phyloP scores from a whole-genome alignment of 2,113 vertebrate species.

The Cynocephalus volans region DNA sequence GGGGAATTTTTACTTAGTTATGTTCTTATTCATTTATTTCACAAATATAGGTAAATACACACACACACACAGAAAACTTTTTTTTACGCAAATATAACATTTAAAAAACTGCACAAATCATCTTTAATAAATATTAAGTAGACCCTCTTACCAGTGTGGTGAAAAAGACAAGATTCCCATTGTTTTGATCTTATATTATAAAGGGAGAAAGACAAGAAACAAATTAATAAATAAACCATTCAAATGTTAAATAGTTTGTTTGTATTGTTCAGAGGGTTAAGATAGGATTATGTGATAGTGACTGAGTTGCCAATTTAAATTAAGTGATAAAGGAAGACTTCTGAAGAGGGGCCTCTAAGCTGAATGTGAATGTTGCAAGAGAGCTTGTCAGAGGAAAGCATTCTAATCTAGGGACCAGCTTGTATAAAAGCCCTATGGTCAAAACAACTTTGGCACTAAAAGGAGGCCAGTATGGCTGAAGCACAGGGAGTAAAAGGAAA shows the following conservation, averaged over 20 bases:
- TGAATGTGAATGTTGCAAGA: not conserved
- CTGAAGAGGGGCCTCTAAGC: not conserved
- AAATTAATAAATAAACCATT: not conserved
- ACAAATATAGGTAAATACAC: not conserved
- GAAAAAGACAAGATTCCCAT: not conserved
- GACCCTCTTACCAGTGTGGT: not conserved
- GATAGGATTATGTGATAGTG: not conserved
- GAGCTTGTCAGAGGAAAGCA: not conserved
- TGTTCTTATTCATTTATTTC: not conserved
- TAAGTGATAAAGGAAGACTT: not conserved
- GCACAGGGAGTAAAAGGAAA: not conserved
- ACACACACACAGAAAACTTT: not conserved
- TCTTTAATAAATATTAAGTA: not conserved
- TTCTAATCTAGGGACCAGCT: not conserved
- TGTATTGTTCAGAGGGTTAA: not conserved
- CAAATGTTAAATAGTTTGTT: not conserved
- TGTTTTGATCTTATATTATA: not conserved
- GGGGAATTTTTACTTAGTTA: slow-evolving; percentile 36
- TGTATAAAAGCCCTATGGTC: not conserved
- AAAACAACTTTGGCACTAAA: not conserved
- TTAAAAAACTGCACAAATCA: not conserved
- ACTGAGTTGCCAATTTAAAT: not conserved
- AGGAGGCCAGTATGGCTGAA: not conserved
- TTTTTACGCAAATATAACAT: not conserved
- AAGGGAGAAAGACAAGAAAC: not conserved